Conservation (phyloP, 1,140 invertebrate species). For the Bradysia coprophila region DNA sequence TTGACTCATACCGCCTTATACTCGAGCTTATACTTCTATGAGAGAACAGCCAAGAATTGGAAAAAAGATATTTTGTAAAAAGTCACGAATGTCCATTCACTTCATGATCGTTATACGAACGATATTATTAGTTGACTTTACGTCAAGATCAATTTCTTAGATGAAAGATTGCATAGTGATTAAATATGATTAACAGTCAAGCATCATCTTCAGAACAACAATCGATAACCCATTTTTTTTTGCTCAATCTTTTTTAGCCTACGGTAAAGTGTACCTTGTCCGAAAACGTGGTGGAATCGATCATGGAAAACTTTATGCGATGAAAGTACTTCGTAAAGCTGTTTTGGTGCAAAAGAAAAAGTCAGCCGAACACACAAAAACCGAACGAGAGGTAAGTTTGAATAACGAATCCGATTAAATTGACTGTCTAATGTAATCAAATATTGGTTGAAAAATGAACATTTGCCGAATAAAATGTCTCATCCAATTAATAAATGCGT, state of each 20-base stretch:
- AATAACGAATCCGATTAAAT: not conserved
- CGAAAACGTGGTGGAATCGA: slow-evolving; percentile 63
- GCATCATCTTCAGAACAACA: too few species aligned
- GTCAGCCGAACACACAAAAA: slow-evolving; percentile 84
- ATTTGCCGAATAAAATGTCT: not conserved
- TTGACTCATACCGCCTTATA: too few species aligned
- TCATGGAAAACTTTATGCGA: slow-evolving; percentile 71
- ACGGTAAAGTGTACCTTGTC: slow-evolving; percentile 86
- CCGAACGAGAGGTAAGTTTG: slow-evolving; percentile 50
- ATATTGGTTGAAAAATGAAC: not conserved
- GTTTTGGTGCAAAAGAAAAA: slow-evolving; percentile 83
- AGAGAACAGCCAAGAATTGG: too few species aligned
- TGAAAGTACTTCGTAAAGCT: slow-evolving; percentile 86
- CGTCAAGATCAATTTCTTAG: too few species aligned
- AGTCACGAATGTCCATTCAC: too few species aligned
- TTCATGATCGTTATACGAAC: too few species aligned
- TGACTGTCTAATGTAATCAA: not conserved
- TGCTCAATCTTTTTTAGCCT: slow-evolving; percentile 43
- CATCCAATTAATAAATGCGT: not conserved
- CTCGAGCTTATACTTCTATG: too few species aligned
- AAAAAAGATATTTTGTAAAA: too few species aligned
- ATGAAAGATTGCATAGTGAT: too few species aligned
- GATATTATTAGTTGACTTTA: too few species aligned
- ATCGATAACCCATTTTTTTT: not conserved
- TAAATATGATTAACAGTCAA: too few species aligned